Percentiles rank a stretch among this genome's conserved stretches.
phyloP scores from a whole-genome alignment of 2,797 vertebrate genomes.

The Pempheris klunzingeri region DNA sequence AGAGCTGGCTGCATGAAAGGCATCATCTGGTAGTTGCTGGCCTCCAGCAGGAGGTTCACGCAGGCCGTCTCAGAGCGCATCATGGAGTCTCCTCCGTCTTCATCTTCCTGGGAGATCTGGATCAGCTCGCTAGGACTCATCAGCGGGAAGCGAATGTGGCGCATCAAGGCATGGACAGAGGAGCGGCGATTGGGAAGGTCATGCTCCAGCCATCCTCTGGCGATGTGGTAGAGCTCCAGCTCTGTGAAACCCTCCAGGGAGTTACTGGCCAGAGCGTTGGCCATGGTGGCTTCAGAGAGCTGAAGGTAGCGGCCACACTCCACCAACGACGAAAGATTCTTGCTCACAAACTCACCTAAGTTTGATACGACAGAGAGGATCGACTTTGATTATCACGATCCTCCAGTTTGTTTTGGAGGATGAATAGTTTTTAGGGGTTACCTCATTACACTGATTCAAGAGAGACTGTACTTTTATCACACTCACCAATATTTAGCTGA shows the following conservation, averaged over 20 bases:
- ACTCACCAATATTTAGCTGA: slow-evolving; percentile 76
- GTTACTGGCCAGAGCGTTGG: slow-evolving; percentile 82
- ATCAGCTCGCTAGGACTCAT: slow-evolving; percentile 87
- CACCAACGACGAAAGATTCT: slow-evolving; percentile 82
- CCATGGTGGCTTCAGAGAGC: slow-evolving; percentile 82
- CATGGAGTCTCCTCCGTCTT: slow-evolving; percentile 66
- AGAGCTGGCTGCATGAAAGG: slow-evolving; percentile 87
- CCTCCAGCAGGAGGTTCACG: slow-evolving; percentile 88
- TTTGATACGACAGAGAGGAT: slow-evolving; percentile 6
- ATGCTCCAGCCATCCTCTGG: slow-evolving; percentile 83
- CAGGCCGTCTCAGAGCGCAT: slow-evolving; percentile 85
- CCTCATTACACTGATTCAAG: too few relatives aligned
- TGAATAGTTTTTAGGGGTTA: too few relatives aligned
- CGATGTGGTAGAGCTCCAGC: slow-evolving; percentile 85
- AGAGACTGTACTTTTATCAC: background rate
- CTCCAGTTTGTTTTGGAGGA: background rate
- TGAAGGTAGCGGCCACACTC: slow-evolving; percentile 76
- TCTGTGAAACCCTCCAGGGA: slow-evolving; percentile 83
- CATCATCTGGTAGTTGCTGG: slow-evolving; percentile 91
- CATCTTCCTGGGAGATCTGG: slow-evolving; percentile 87
- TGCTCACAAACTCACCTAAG: slow-evolving; percentile 80
- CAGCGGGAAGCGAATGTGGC: slow-evolving; percentile 86
- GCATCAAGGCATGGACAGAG: slow-evolving; percentile 81
- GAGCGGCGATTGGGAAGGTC: slow-evolving; percentile 60
- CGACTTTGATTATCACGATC: background rate